Evolutionary conservation across 2,888 invertebrate species (phyloP).

Genomic region (Apodemia zela): DNA sequence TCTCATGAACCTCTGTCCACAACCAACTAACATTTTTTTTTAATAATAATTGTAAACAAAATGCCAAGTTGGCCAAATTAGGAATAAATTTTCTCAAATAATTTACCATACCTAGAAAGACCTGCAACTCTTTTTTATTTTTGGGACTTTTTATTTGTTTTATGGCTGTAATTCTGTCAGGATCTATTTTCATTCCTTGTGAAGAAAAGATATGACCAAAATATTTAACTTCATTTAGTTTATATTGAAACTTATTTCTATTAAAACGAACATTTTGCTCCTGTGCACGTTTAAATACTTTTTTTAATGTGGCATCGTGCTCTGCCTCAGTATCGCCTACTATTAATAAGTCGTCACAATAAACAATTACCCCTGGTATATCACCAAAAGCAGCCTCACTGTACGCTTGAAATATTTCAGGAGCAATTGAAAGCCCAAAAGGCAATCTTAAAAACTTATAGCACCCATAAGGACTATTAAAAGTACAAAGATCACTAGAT

Average conservation of each 20-base stretch:
- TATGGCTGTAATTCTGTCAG: constrained; percentile 29
- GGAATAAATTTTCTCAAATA: constrained; percentile 28
- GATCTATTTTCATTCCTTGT: constrained; percentile 29
- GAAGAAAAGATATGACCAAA: too few species aligned
- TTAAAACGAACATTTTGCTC: too few species aligned
- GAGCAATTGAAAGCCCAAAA: constrained; percentile 41
- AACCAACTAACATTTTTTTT: constrained; percentile 30
- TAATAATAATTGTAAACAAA: constrained; percentile 22
- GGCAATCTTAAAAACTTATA: constrained; percentile 41
- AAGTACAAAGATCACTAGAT: constrained; percentile 5
- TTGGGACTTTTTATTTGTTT: constrained; percentile 28
- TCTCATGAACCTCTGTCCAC: constrained; percentile 21
- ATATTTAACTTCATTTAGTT: too few species aligned
- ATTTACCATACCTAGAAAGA: constrained; percentile 29
- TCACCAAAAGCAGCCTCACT: constrained; percentile 42
- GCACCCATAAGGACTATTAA: constrained; percentile 31
- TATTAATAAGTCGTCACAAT: constrained; percentile 42
- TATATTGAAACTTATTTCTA: too few species aligned
- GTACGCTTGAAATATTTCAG: constrained; percentile 42
- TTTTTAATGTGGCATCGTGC: too few species aligned
- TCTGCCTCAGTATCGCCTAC: too few species aligned
- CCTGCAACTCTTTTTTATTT: constrained; percentile 31
- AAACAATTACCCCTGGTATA: constrained; percentile 41
- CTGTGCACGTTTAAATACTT: too few species aligned
- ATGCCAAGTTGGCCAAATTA: constrained; percentile 25